These are phyloP conservation scores for Temnothorax nylanderi DNA, from an alignment of 1,140 invertebrate genomes.

Conservation along the genomic window DNA sequence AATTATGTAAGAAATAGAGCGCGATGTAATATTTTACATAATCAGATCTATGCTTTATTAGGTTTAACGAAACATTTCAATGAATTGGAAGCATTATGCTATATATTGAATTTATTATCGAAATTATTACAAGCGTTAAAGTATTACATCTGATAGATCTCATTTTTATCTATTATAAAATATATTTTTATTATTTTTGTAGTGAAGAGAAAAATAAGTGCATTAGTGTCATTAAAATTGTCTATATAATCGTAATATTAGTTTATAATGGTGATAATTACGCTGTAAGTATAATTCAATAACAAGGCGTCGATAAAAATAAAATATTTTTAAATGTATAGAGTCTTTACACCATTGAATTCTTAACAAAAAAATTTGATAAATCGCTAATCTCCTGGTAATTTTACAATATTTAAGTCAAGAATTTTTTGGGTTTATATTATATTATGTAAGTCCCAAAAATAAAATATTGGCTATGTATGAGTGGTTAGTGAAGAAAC, in stretches of 20 bases:
- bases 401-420: background rate
- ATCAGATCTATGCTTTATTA: slow-evolving; percentile 62
- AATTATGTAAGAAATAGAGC: background rate
- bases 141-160: background rate
- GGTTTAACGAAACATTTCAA: background rate
- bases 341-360: background rate
- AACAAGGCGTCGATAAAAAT: slow-evolving; percentile 5
- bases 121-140: background rate
- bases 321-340: background rate
- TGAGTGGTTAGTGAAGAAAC: slow-evolving; percentile 66
- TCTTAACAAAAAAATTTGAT: background rate
- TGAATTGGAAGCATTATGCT: background rate
- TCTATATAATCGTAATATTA: background rate
- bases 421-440: slow-evolving; percentile 18
- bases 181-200: background rate
- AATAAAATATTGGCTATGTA: slow-evolving; percentile 62
- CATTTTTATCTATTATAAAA: background rate
- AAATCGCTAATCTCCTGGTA: background rate
- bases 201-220: background rate
- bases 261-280: background rate
- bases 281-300: background rate
- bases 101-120: background rate
- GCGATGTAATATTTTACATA: slow-evolving; percentile 40
- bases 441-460: slow-evolving; percentile 55
- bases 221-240: background rate